These are phyloP conservation scores for Amiota minor DNA, from an alignment of 2,888 invertebrate species.

Conservation along the genomic window DNA sequence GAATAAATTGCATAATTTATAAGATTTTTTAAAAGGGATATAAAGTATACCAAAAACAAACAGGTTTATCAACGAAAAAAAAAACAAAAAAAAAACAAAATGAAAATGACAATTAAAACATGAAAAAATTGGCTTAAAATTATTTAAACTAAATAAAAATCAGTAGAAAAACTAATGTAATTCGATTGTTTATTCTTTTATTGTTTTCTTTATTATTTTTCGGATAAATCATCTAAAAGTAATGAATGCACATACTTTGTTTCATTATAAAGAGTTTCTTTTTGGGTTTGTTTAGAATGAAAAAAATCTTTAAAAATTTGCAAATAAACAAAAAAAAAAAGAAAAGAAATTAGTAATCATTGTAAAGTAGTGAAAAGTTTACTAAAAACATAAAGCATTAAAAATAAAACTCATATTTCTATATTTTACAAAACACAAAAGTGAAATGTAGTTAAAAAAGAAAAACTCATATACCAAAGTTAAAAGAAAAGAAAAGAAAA, in stretches of 20 bases:
- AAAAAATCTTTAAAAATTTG: slow-evolving; percentile 29
- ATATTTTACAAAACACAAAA: slow-evolving; percentile 43
- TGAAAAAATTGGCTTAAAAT: too few species aligned
- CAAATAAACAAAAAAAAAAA: slow-evolving; percentile 29
- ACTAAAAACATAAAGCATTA: slow-evolving; percentile 43
- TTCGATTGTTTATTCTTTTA: too few species aligned
- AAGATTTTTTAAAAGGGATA: slow-evolving; percentile 65
- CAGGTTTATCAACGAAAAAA: slow-evolving; percentile 35
- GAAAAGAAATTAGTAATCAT: slow-evolving; percentile 22
- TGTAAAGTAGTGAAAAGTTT: slow-evolving; percentile 34
- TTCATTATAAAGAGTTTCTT: too few species aligned
- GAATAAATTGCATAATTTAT: slow-evolving; percentile 40
- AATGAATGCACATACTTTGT: too few species aligned
- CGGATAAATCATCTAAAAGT: too few species aligned
- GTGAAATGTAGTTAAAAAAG: slow-evolving; percentile 52
- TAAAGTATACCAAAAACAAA: slow-evolving; percentile 69
- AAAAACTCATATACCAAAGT: slow-evolving; percentile 69
- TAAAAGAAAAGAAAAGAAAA: slow-evolving; percentile 38
- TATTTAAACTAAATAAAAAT: too few species aligned
- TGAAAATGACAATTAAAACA: background rate
- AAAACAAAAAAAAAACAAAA: slow-evolving; percentile 7
- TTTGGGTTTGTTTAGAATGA: background rate
- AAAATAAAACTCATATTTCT: slow-evolving; percentile 60
- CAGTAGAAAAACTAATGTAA: too few species aligned
- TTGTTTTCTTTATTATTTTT: too few species aligned